Evolutionary conservation across 2,888 invertebrate species (phyloP), one percentile per base, ranked within the genome.

Genomic region (Drosophila testacea): DNA sequence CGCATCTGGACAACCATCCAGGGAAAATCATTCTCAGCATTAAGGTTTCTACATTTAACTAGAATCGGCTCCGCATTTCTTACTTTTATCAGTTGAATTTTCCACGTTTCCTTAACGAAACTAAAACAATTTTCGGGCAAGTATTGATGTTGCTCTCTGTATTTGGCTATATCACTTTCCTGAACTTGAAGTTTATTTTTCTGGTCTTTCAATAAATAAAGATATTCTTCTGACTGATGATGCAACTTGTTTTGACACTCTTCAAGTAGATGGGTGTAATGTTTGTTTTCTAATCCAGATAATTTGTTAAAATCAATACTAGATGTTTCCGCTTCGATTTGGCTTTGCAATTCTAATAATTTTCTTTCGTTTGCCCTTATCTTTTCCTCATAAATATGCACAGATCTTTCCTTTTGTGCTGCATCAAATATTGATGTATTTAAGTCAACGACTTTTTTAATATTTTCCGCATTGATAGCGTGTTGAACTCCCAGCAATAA

Each of bases 1-100:
- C 63, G 69, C 7, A 28, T 30, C 9, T 55, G 50, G 16, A 71
- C 5, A 4, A 60, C 6, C 39, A 60, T 69, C 51, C 62, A 69
- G 2, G 57, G 52, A 16, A 10, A n/a, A 27, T 38, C 28, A 4
- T 9, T n/a, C 7, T 10, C 16, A 6, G 16, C 11, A 50, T 11
- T 6, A 0, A 4, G 1, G 1, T 16, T 9, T 10, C 10, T 34
- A 34, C 32, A 50, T 34, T 11, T 4, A 3, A 50, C 48, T 1
- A 16, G 1, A 22, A 50, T 11, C 4, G 34, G 48, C 6, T 34
- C 34, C 3, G 3, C 11, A 22, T 34, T 11, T 6, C 22, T 4
- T 11, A 50, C 11, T 50, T 50, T 50, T 6, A 50, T 36, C 34
- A 50, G 16, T 6, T 50, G 22, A 22, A 6, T 22, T 2, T 7